These are phyloP conservation scores for Peromyscus leucopus DNA, from an alignment of 2,113 vertebrate species.

Conservation along the genomic window DNA sequence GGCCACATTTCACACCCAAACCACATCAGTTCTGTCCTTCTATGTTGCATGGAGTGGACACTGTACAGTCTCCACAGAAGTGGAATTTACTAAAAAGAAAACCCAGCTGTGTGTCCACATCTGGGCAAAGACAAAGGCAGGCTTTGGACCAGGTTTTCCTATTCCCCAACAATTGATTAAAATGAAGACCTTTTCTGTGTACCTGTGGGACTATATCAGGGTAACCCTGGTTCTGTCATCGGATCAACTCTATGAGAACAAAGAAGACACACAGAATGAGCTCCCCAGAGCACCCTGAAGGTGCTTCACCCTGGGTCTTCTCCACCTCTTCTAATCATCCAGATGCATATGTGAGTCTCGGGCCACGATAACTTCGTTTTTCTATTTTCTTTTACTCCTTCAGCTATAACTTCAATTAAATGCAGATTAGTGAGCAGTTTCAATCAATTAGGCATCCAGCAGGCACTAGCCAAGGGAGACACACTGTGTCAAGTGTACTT, in stretches of 20 bases:
- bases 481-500: neutral
- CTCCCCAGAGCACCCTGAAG: neutral
- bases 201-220: neutral
- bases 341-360: neutral
- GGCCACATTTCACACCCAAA: neutral
- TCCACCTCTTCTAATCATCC: neutral
- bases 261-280: neutral
- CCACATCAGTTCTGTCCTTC: neutral
- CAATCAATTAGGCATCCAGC: conserved; percentile 14
- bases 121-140: neutral
- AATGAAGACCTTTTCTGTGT: neutral
- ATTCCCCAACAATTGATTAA: neutral
- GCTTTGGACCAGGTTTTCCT: neutral
- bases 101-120: rapidly evolving
- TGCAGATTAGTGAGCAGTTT: neutral
- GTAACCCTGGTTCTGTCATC: neutral
- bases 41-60: rapidly evolving
- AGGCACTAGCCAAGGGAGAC: neutral
- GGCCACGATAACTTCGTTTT: conserved; percentile 34
- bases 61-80: rapidly evolving
- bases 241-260: conserved; percentile 19
- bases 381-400: conserved; percentile 14
- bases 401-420: conserved; percentile 56
- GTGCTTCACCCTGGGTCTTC: neutral
- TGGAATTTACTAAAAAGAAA: neutral